These are phyloP conservation scores for Trachelus tabidus DNA, from an alignment of 2,888 invertebrate species.

Conservation along the genomic window DNA sequence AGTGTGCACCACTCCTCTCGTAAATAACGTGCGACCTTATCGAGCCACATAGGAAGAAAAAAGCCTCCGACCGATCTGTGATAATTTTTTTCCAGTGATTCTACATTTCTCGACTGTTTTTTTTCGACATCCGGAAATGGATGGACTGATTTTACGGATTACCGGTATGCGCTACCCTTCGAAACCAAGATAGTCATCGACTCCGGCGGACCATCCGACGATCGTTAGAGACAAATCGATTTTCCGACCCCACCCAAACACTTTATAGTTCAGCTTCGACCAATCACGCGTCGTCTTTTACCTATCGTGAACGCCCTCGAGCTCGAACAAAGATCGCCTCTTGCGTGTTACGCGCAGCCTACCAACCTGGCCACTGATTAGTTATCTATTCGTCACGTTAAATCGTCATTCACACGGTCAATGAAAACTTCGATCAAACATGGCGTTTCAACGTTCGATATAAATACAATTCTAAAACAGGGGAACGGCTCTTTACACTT, in stretches of 20 bases:
- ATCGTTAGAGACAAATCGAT: slow-evolving; percentile 19
- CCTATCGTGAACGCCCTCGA: slow-evolving; percentile 16
- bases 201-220: slow-evolving; percentile 12
- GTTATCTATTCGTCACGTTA: slow-evolving; percentile 2
- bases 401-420: background rate
- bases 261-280: slow-evolving; percentile 2
- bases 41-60: background rate
- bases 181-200: background rate
- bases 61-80: background rate
- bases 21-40: background rate
- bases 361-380: background rate
- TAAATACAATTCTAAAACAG: background rate
- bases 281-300: slow-evolving; percentile 4
- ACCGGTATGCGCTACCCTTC: background rate
- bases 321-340: background rate
- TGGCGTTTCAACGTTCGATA: background rate
- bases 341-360: background rate
- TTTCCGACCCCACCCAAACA: slow-evolving; percentile 15
- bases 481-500: background rate
- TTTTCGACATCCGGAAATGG: background rate
- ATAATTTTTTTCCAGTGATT: background rate
- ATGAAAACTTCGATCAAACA: background rate
- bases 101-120: background rate
- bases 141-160: background rate
- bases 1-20: background rate